phyloP scores from a whole-genome alignment of 2,888 invertebrate species.

The Hyposoter dolosus region DNA sequence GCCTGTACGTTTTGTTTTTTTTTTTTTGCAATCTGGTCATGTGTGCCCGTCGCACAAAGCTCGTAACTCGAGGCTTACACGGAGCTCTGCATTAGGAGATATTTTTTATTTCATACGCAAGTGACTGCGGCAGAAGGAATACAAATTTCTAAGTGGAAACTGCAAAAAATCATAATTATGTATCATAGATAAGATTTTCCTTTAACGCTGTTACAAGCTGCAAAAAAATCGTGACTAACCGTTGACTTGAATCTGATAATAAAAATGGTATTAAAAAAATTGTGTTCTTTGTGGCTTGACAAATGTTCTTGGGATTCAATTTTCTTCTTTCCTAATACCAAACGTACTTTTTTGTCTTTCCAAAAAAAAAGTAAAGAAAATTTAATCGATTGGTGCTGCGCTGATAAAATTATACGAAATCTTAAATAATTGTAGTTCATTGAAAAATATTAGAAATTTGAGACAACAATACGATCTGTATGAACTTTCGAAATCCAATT shows the following conservation, averaged over 20 bases:
- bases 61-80: conserved; percentile 36
- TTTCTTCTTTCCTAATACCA: not conserved
- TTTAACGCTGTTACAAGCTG: conserved; percentile 2
- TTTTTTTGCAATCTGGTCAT: conserved; percentile 42
- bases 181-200: conserved; percentile 39
- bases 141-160: conserved; percentile 16
- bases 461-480: conserved; percentile 31
- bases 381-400: conserved; percentile 19
- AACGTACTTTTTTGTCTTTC: not conserved
- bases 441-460: not conserved
- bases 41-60: conserved; percentile 58
- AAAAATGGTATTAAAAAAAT: conserved; percentile 5
- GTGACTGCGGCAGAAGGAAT: conserved; percentile 25
- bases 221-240: conserved; percentile 35
- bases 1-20: conserved; percentile 1
- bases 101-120: conserved; percentile 33
- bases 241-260: conserved; percentile 15
- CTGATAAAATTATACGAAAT: conserved; percentile 14
- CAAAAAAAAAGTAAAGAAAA: not conserved
- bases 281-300: not conserved
- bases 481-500: conserved; percentile 15
- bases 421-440: not conserved
- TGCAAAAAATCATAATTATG: conserved; percentile 30
- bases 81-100: conserved; percentile 30
- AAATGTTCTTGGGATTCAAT: not conserved